Conservation (phyloP, 2,113 vertebrate genomes). For the Oncorhynchus tshawytscha region DNA sequence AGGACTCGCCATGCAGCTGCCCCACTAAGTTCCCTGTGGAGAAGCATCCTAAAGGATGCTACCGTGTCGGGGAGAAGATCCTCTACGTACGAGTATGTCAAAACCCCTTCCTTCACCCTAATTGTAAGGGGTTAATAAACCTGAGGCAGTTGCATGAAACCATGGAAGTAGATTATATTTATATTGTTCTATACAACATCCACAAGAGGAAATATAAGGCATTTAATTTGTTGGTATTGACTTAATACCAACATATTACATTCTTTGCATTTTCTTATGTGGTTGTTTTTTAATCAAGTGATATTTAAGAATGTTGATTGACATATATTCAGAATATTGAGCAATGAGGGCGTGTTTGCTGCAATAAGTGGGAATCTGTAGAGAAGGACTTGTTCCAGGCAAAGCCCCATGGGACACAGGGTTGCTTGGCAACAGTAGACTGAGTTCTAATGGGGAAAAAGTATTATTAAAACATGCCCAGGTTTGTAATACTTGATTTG, state of each 20-base stretch:
- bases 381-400: constrained; percentile 58
- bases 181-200: no score
- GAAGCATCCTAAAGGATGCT: constrained; percentile 92
- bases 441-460: constrained; percentile 40
- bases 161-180: no score
- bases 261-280: no score
- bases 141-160: no score
- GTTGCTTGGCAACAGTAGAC: constrained; percentile 62
- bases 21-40: constrained; percentile 87
- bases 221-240: no score
- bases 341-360: background rate
- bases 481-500: no score
- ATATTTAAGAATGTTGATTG: background rate
- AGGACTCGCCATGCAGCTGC: constrained; percentile 92
- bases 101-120: background rate
- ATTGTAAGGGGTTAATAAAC: no score
- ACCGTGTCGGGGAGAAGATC: constrained; percentile 96
- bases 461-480: no score
- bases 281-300: no score
- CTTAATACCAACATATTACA: background rate
- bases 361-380: background rate
- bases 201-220: no score
- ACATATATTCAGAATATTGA: background rate
- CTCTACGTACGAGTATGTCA: constrained; percentile 91
- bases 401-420: constrained; percentile 64